Conservation (phyloP, 2,113 vertebrate genomes). For the Cephalophus harveyi region DNA sequence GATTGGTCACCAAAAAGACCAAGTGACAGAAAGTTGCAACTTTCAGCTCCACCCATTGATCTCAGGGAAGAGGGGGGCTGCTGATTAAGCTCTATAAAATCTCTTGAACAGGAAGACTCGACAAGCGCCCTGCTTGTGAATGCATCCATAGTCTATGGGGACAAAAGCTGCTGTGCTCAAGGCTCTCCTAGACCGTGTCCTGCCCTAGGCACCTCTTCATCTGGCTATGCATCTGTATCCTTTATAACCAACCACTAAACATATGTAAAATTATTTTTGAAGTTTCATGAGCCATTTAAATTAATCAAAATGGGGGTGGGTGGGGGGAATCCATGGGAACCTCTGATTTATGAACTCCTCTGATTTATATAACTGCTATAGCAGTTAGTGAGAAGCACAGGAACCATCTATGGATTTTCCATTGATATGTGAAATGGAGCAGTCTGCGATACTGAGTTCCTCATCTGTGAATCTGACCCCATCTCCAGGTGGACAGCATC, state of each 20-base stretch:
- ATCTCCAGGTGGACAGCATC: background rate
- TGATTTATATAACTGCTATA: too few species aligned
- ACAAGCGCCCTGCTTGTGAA: background rate
- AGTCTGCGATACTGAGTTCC: background rate
- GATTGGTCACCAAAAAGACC: background rate
- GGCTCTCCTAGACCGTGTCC: background rate
- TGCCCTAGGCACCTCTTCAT: background rate
- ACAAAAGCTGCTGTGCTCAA: background rate
- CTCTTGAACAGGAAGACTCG: background rate
- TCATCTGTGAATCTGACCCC: background rate
- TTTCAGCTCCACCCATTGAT: background rate
- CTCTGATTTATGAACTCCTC: background rate
- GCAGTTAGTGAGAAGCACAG: background rate
- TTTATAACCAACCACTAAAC: background rate
- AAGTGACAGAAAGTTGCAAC: background rate
- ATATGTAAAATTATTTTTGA: background rate
- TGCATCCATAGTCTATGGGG: background rate
- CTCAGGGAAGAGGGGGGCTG: background rate
- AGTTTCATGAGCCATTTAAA: background rate
- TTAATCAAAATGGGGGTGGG: background rate
- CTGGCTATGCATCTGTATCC: background rate
- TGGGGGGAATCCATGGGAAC: background rate
- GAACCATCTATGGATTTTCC: background rate
- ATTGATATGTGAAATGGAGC: background rate
- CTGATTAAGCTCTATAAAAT: background rate